A percentile compares a stretch with the other conserved stretches of the same genome.
phyloP scores from a whole-genome alignment of 2,113 vertebrate species.

The Elephas maximus region DNA sequence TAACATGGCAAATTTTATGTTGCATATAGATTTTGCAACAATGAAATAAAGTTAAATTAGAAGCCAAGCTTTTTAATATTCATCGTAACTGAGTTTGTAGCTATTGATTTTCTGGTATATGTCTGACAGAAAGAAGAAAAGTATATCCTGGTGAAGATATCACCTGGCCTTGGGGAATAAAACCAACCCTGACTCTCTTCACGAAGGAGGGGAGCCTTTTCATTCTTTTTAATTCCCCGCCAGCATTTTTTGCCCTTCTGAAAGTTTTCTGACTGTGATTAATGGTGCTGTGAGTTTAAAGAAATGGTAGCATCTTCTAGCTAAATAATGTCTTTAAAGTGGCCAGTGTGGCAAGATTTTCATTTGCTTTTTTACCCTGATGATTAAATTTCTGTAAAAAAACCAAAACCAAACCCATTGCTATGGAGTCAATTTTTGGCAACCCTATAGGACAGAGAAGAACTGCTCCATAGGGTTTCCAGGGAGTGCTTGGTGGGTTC shows the following conservation, averaged over 20 bases:
- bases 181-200: neutral
- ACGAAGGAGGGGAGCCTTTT: neutral
- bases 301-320: neutral
- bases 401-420: too few species aligned
- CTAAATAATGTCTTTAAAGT: neutral
- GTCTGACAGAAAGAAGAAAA: constrained; percentile 27
- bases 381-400: neutral
- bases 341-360: neutral
- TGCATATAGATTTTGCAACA: neutral
- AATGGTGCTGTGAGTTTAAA: constrained; percentile 33
- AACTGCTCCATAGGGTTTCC: too few species aligned
- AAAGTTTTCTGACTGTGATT: constrained; percentile 3
- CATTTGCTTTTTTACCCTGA: neutral
- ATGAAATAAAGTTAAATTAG: neutral
- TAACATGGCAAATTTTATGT: neutral
- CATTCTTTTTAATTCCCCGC: neutral
- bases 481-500: too few species aligned
- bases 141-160: neutral
- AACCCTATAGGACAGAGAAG: too few species aligned
- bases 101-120: neutral
- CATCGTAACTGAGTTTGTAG: neutral
- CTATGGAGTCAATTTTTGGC: too few species aligned
- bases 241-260: neutral
- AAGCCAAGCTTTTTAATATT: neutral
- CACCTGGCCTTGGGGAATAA: neutral